These are phyloP conservation scores for Lepidochrysops patricia DNA, from an alignment of 2,888 invertebrate species.

Conservation along the genomic window DNA sequence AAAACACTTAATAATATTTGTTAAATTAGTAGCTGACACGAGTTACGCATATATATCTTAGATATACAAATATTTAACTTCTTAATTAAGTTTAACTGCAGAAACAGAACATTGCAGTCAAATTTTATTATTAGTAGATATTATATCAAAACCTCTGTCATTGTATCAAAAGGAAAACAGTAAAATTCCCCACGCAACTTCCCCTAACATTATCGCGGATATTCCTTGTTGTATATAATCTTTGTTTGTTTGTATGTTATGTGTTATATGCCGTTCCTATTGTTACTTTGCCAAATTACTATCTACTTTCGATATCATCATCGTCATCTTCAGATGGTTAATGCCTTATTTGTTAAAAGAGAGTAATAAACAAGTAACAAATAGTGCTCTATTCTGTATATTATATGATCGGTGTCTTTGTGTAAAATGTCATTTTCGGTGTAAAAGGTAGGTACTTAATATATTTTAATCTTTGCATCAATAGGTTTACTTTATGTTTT, in stretches of 20 bases:
- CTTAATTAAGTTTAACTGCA: too few relatives aligned
- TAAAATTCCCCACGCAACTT: neutral
- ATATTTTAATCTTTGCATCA: too few relatives aligned
- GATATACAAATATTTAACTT: neutral
- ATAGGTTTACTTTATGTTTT: too few relatives aligned
- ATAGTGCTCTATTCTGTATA: too few relatives aligned
- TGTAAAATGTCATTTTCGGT: too few relatives aligned
- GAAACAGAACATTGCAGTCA: too few relatives aligned
- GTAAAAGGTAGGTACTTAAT: too few relatives aligned
- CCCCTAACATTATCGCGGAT: neutral
- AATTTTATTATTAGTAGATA: neutral
- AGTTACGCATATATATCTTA: neutral
- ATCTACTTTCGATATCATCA: neutral
- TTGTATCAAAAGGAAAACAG: neutral
- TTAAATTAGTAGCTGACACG: neutral
- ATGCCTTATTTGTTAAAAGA: too few relatives aligned
- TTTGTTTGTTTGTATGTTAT: neutral
- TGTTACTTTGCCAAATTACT: neutral
- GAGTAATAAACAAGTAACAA: too few relatives aligned
- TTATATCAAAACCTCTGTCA: neutral
- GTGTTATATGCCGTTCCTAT: neutral
- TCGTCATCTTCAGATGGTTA: too few relatives aligned
- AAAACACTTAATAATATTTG: too few relatives aligned
- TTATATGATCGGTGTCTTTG: too few relatives aligned
- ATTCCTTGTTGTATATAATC: neutral